Percentiles rank a stretch among this genome's conserved stretches.
Conservation (phyloP, 37 sponge, comb jelly and placozoan genomes). For the Spongia lamella region DNA sequence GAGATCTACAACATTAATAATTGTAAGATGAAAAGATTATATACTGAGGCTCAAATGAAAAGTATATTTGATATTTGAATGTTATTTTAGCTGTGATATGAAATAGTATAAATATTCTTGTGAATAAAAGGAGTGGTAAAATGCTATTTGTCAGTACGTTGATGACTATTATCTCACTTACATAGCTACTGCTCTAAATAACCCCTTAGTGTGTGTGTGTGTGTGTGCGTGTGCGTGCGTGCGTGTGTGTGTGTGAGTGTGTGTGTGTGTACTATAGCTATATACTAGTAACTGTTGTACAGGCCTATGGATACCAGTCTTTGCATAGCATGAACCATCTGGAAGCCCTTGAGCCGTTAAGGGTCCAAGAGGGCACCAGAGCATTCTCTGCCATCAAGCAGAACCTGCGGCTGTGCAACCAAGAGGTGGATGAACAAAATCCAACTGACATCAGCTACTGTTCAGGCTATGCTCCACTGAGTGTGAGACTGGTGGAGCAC, state of each 20-base stretch:
- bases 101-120: not conserved
- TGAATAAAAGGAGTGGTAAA: no score
- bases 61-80: no score
- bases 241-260: not conserved
- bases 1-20: constrained; percentile 86
- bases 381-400: constrained; percentile 58
- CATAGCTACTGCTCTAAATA: no score
- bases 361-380: constrained; percentile 63
- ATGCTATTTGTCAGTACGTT: no score
- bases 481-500: constrained; percentile 82
- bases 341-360: constrained; percentile 83
- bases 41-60: no score
- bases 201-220: no score
- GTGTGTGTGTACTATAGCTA: no score
- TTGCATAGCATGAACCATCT: constrained; percentile 69
- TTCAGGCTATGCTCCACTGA: constrained; percentile 97
- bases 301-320: constrained; percentile 88
- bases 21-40: constrained; percentile 35
- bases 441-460: constrained; percentile 85
- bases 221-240: no score
- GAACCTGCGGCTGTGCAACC: constrained; percentile 51
- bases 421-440: constrained; percentile 70
- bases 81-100: no score
- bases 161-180: no score
- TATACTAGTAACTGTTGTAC: not conserved